These are phyloP conservation scores for Platalea minor DNA, from an alignment of 2,797 vertebrate species.

Conservation along the genomic window DNA sequence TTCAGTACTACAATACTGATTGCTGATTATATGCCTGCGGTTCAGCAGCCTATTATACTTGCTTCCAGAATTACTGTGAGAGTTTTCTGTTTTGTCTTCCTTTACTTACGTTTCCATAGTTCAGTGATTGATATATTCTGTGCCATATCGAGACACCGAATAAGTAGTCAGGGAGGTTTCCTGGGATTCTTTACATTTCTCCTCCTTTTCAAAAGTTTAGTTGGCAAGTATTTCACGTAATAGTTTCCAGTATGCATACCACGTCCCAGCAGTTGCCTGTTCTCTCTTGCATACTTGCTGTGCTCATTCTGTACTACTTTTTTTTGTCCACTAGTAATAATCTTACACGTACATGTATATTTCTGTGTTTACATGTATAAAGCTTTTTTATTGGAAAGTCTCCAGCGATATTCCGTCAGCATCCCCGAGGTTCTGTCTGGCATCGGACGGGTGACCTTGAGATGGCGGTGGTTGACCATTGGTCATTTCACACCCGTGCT, in stretches of 20 bases:
- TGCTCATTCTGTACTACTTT: not conserved
- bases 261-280: not conserved
- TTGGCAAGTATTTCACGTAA: not conserved
- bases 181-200: not conserved
- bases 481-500: not conserved
- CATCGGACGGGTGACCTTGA: not conserved
- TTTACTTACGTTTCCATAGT: not conserved
- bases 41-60: not conserved
- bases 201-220: not conserved
- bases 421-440: not conserved
- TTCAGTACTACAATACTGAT: not conserved
- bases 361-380: not conserved
- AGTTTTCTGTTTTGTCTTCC: not conserved
- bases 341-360: not conserved
- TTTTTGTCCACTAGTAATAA: not conserved
- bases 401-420: not conserved
- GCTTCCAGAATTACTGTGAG: not conserved
- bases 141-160: not conserved
- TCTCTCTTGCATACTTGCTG: not conserved
- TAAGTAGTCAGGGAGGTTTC: not conserved
- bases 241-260: not conserved
- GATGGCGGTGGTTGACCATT: not conserved
- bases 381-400: not conserved
- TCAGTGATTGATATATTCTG: accelerated
- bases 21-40: not conserved